These are phyloP conservation scores for Ypsolopha scabrella DNA, from an alignment of 2,888 invertebrate species.

Conservation along the genomic window DNA sequence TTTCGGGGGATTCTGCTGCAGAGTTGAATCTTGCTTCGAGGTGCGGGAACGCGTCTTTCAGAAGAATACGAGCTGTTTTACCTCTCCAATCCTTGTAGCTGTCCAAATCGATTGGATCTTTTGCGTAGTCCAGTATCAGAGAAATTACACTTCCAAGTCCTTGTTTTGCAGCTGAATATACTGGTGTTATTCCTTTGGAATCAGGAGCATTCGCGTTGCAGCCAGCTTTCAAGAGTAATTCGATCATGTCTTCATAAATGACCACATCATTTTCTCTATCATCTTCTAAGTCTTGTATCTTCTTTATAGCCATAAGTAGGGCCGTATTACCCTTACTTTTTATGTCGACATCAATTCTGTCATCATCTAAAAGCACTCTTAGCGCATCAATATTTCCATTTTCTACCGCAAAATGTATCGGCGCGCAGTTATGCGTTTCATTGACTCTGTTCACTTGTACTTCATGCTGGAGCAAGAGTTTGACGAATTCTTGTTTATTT, in stretches of 20 bases:
- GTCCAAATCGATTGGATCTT: constrained; percentile 67
- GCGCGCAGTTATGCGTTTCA: constrained; percentile 67
- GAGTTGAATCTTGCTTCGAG: constrained; percentile 43
- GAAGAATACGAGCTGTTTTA: constrained; percentile 68
- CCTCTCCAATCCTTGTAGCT: constrained; percentile 63
- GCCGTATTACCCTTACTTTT: constrained; percentile 65
- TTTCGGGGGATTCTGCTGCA: constrained; percentile 27
- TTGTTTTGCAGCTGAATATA: constrained; percentile 73
- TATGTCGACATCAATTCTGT: constrained; percentile 58
- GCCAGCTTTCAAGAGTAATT: constrained; percentile 63
- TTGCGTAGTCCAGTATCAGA: constrained; percentile 61
- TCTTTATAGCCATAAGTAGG: constrained; percentile 60
- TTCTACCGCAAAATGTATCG: constrained; percentile 75
- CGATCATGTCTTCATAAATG: constrained; percentile 59
- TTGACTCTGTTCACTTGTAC: constrained; percentile 73
- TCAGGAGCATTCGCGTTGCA: constrained; percentile 69
- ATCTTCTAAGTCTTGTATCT: constrained; percentile 59
- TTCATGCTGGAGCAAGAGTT: constrained; percentile 69
- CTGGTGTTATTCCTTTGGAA: constrained; percentile 63
- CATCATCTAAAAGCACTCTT: constrained; percentile 50
- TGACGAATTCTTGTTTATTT: constrained; percentile 65
- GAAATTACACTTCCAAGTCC: constrained; percentile 63
- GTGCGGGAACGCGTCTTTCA: constrained; percentile 67
- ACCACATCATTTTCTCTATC: constrained; percentile 49
- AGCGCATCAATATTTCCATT: constrained; percentile 61